phyloP scores from a whole-genome alignment of 2,888 invertebrate genomes.

The Ferrisia virgata region DNA sequence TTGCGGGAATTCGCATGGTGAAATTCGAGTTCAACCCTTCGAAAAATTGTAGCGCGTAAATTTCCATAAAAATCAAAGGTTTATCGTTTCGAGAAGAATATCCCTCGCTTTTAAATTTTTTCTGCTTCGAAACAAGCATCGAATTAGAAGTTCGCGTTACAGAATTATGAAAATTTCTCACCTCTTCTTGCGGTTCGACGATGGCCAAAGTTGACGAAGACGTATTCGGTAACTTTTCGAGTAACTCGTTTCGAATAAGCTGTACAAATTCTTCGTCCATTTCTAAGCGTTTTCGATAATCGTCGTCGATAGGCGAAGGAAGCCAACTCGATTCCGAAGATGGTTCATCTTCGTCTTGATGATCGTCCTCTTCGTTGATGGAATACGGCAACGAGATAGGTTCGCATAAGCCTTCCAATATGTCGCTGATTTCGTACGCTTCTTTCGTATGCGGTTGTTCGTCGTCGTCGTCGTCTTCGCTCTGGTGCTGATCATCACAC shows the following conservation, averaged over 20 bases:
- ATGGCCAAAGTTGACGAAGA: conserved; percentile 49
- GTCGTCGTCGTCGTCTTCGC: not conserved
- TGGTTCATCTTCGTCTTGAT: not conserved
- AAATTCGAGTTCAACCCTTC: no score
- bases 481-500: no score
- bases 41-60: no score
- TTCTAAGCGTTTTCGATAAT: conserved; percentile 36
- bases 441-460: not conserved
- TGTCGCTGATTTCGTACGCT: conserved; percentile 47
- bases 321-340: not conserved
- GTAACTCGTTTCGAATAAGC: conserved; percentile 67
- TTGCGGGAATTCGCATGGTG: no score
- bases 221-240: conserved; percentile 63
- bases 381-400: conserved; percentile 42
- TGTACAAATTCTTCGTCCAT: conserved; percentile 32
- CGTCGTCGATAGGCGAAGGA: conserved; percentile 8
- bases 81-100: no score
- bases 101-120: no score
- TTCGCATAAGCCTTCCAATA: conserved; percentile 47
- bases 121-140: no score
- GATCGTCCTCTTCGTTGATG: not conserved
- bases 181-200: conserved; percentile 49
- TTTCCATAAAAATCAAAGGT: no score
- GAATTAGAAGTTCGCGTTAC: no score
- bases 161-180: not conserved